Base-by-base conservation (phyloP, 2,888 invertebrate species). In the Rhamphomyia laevipes region DNA sequence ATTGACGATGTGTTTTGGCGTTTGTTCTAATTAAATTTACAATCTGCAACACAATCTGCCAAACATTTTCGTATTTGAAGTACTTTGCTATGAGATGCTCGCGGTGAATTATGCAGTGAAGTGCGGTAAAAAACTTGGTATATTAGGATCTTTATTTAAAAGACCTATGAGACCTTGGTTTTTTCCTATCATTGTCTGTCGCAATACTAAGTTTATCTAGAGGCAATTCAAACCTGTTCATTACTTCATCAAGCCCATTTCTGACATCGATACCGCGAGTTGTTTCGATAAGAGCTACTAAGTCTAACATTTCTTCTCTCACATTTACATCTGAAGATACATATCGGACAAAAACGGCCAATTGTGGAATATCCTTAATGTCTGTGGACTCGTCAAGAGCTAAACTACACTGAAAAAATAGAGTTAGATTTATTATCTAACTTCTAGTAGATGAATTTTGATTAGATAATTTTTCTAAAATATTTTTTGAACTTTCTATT, bases 291-390 rank as follows among this genome's bases (percentile, higher is more conserved):
- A n/a, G n/a, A n/a, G 21, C 4, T 21, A 21, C 21, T 21, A 21
- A 5, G 21, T 21, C 21, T 21, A 21, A 21, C 21, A 21, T 30
- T 47, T 47, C 47, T 47, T 42, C 43, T 5, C 43, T 31, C 6
- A 47, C 30, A 41, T 12, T 23, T 9, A 43, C 15, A 4, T 47
- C 43, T 11, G 31, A 2, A 27, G 47, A 43, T n/a, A 47, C 43
- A 47, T 27, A 43, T 10, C 47, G 42, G n/a, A 47, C 17, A 17
- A 47, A 47, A 41, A 47, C 42, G n/a, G 47, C 47, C 42, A 40
- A 47, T 41, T 47, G 47, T 15, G 42, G 31, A 41, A 47, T 15
- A 47, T 41, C 27, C 27, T 16, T 10, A 23, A 41, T 47, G 23
- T 47, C 47, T 23, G 48, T 48, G n/a, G 48, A 43, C 23, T 48